Evolutionary conservation across 2,113 vertebrate genomes (phyloP).

Genomic region (Anthoscopus minutus): DNA sequence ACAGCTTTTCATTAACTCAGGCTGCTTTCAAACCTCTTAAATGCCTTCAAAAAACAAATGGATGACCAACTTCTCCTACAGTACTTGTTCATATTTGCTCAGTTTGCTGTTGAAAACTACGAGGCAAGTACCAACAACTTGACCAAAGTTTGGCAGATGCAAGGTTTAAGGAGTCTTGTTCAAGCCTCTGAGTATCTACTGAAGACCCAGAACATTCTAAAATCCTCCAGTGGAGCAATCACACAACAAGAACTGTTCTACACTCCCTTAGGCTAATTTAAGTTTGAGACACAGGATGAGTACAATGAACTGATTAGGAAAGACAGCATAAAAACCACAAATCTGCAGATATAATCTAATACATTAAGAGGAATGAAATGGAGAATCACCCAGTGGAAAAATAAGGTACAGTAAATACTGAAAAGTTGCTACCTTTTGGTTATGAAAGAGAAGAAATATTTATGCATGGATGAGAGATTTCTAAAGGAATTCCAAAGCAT

Average conservation of each 20-base stretch:
- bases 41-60: slow-evolving; percentile 17
- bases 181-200: neutral
- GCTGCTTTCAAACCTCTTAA: slow-evolving; percentile 5
- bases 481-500: neutral
- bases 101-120: neutral
- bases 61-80: neutral
- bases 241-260: neutral
- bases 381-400: neutral
- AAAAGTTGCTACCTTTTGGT: neutral
- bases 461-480: neutral
- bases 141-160: neutral
- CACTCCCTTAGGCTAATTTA: neutral
- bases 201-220: neutral
- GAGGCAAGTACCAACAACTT: neutral
- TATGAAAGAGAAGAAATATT: neutral
- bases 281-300: neutral
- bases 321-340: neutral
- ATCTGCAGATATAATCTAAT: neutral
- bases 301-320: neutral
- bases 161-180: neutral
- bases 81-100: neutral
- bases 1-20: slow-evolving; percentile 24
- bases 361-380: neutral
- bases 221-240: neutral
- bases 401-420: neutral